Evolutionary conservation across 2,888 invertebrate species (phyloP).

Genomic region (Ctena decussata): DNA sequence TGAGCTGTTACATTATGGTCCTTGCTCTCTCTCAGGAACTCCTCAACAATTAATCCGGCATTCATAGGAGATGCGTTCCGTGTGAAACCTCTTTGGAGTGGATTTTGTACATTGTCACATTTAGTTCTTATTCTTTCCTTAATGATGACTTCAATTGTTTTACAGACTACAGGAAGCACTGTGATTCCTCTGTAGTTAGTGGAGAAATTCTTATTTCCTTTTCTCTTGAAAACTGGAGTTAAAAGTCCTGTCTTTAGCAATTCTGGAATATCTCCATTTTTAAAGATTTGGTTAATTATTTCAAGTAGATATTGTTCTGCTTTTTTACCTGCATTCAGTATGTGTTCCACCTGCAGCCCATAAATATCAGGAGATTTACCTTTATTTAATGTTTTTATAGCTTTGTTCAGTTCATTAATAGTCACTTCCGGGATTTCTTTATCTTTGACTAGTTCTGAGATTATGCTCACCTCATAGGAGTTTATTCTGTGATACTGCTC

Average conservation of each 20-base stretch:
- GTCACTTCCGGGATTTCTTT: not conserved
- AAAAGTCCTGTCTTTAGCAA: constrained; percentile 11
- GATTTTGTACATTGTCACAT: not conserved
- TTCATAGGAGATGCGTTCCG: constrained; percentile 8
- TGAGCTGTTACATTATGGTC: too few species aligned
- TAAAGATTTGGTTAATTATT: constrained; percentile 6
- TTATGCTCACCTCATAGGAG: not conserved
- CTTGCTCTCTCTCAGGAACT: not conserved
- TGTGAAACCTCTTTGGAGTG: constrained; percentile 22
- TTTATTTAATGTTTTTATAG: constrained; percentile 23
- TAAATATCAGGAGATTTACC: constrained; percentile 23
- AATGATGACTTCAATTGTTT: constrained; percentile 16
- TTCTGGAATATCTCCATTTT: not conserved
- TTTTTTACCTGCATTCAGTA: constrained; percentile 5
- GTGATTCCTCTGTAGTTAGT: constrained; percentile 24
- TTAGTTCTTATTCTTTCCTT: not conserved
- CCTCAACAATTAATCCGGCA: constrained; percentile 23
- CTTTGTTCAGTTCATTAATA: not conserved
- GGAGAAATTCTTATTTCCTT: constrained; percentile 1
- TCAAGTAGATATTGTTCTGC: too few species aligned
- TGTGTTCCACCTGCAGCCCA: constrained; percentile 2
- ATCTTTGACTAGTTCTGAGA: not conserved
- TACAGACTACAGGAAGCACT: constrained; percentile 11
- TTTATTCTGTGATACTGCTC: not conserved
- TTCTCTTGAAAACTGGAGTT: constrained; percentile 30